Evolutionary conservation across 2,888 invertebrate species (phyloP).

Genomic region (Laothoe populi): DNA sequence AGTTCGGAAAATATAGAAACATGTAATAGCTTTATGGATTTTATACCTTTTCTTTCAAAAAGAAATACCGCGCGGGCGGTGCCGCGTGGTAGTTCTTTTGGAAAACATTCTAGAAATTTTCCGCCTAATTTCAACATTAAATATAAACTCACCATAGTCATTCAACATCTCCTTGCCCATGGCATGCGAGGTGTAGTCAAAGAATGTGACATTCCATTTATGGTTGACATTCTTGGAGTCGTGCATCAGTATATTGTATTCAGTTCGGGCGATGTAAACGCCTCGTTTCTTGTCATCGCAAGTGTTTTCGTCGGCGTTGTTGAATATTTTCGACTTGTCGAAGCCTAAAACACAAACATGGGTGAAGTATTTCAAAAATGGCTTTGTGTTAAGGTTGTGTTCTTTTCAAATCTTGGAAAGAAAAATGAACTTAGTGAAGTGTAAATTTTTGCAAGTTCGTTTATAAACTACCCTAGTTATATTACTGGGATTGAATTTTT

Average conservation of each 20-base stretch:
- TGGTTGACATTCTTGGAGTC: slow-evolving; percentile 88
- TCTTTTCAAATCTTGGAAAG: background rate
- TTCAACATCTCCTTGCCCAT: slow-evolving; percentile 91
- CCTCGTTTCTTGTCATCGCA: slow-evolving; percentile 89
- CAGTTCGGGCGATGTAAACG: slow-evolving; percentile 93
- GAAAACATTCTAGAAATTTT: no score
- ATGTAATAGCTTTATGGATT: no score
- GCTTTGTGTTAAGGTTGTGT: background rate
- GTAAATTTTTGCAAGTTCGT: no score
- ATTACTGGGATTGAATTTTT: no score
- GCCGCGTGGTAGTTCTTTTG: no score
- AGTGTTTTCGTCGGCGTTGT: slow-evolving; percentile 82
- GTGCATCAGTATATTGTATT: slow-evolving; percentile 97
- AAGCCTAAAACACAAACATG: slow-evolving; percentile 60
- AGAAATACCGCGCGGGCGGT: no score
- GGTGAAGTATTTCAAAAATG: background rate
- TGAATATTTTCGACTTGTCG: slow-evolving; percentile 75
- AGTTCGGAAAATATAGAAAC: no score
- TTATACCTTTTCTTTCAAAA: no score
- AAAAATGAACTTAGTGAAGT: no score
- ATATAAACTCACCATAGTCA: slow-evolving; percentile 90
- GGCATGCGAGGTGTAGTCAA: slow-evolving; percentile 95
- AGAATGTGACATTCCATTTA: slow-evolving; percentile 98
- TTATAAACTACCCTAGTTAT: no score
- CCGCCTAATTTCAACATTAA: no score